Base-by-base conservation (phyloP, 2,113 vertebrate species). In the Microtus ochrogaster region DNA sequence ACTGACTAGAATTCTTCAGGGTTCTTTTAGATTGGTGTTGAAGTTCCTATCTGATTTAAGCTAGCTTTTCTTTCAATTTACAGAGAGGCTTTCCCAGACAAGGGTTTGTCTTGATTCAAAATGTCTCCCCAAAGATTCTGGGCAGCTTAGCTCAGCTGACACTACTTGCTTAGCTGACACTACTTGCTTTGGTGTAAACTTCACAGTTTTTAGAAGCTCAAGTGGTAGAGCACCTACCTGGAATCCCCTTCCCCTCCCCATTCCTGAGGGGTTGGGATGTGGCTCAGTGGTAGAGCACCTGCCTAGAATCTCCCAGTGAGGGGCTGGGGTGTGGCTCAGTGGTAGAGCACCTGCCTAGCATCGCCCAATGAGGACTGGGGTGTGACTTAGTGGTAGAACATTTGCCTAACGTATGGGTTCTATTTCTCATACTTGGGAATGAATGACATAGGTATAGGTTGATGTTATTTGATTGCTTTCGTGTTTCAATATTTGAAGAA, bases 41-140 rank as follows among this genome's bases (percentile, higher is more conserved):
- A 96, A 78, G 92, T 96, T 68, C 95, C 91, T 94, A 10, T 33
- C 30, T 44, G 55, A 68, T 93, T 94, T 95, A 92, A 92, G 78
- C 47, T 84, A 36, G 36, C 92, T 93, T 94, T 89, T 74, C 70
- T 47, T 74, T 95, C 61, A 72, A 77, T 92, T 90, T 68, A 85
- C 41, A 85, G 76, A 47, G 68, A 78, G 33, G 3, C 63, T 95
- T 96, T 89, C 63, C 55, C 33, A 24, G 82, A 87, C 33, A 81
- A 52, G 39, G 26, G 94, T 97, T 81, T 78, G 33, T 94, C 47
- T 28, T 91, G 49, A 85, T 91, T 93, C 12, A 92, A 74, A 95
- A 66, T 5, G 2, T 58, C 36, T 79, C 58, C 78, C 91, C 79
- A 55, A 91, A 90, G 65, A 84, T 33, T 76, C 36, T 28, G 26